Evolutionary conservation across 1,140 invertebrate genomes (phyloP), one percentile per base, ranked within the genome.

Genomic region (Ceratosolen solmsi): DNA sequence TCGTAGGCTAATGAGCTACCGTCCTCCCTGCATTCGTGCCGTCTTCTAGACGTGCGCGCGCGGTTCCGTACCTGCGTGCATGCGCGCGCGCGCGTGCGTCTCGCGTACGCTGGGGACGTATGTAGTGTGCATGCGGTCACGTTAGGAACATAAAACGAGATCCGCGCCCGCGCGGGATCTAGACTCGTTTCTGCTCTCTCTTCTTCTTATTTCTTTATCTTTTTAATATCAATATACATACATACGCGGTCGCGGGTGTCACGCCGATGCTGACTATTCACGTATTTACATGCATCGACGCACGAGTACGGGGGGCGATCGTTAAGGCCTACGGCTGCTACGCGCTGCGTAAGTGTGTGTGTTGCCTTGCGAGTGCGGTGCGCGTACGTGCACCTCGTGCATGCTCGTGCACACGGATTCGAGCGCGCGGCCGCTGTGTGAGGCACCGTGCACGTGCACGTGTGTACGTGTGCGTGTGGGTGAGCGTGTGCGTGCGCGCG

Each of bases 1-100:
- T 41, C 73, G 73, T 7, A 25, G 13, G 27, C 54, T n/a, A 60
- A 41, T 75, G 73, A 38, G 73, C 73, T 60, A 58, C 15, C 17
- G 54, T 54, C 7, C 73, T 71, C 70, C 8, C 8, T 27, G 25
- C 51, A 27, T 22, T 38, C 20, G n/a, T n/a, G n/a, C n/a, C n/a
- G 13, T 49, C 41, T 49, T 73, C 9, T 73, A 4, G 9, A 22
- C 22, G 46, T 9, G 22, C 41, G 22, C 4, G 70, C 22, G 20
- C 27, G 60, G 11, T 65, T 25, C 41, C 4, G 41, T n/a, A 20
- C 71, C 36, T 13, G 1, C 22, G 68, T 46, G 27, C 30, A 20
- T 25, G 46, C 22, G 46, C 2, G 46, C 20, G 46, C 36, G 46
- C 33, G 15, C 22, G 65, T 22, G 30, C 5, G 33, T 70, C 65